Percentiles rank a stretch among this genome's conserved stretches.
Conservation (phyloP, 2,797 vertebrate genomes). For the Margarornis squamiger region DNA sequence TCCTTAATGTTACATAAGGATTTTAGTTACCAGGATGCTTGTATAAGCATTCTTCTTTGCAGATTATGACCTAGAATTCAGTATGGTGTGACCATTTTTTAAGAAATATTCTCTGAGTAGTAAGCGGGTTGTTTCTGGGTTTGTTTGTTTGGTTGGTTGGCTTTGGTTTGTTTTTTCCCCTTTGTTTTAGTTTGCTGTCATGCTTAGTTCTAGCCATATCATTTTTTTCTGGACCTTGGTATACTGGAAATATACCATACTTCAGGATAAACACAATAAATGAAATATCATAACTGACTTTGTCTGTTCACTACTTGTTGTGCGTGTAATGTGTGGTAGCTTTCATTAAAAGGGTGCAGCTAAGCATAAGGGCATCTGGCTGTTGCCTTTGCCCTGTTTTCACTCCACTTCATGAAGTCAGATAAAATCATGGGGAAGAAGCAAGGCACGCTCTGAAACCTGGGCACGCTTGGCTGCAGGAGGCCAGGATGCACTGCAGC, state of each 20-base stretch:
- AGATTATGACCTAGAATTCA: background rate
- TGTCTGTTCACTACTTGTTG: background rate
- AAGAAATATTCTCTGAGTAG: background rate
- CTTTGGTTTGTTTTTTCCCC: background rate
- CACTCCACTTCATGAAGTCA: background rate
- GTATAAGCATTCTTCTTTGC: background rate
- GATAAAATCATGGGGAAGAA: background rate
- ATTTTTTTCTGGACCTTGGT: background rate
- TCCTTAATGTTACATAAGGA: background rate
- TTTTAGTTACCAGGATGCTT: background rate
- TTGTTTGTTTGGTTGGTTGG: too few relatives aligned
- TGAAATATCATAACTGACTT: background rate
- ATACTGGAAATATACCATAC: background rate
- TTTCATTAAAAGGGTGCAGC: background rate
- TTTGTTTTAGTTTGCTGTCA: background rate
- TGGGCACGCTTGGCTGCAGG: background rate
- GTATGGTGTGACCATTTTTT: background rate
- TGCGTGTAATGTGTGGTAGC: background rate
- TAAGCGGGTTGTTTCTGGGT: background rate
- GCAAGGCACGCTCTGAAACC: background rate
- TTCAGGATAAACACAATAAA: background rate
- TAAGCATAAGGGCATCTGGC: background rate
- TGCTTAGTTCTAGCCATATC: background rate
- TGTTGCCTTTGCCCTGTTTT: background rate
- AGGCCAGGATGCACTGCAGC: rapidly evolving